Percentiles rank a stretch among this genome's conserved stretches.
Conservation (phyloP, 2,888 invertebrate genomes). For the Hydriomena furcata region DNA sequence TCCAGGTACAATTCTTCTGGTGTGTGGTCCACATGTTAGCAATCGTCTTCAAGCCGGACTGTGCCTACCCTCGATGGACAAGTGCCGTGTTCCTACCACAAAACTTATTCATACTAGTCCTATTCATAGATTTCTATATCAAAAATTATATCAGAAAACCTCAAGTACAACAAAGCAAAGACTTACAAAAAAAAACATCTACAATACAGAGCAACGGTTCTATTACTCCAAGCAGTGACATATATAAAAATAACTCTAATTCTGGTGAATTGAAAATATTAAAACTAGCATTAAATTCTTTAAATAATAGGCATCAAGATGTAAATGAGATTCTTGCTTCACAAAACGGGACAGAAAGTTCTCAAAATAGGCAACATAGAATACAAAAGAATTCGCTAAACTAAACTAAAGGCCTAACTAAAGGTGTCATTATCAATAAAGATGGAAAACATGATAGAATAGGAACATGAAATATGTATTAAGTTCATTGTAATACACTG, state of each 20-base stretch:
- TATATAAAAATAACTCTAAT: background rate
- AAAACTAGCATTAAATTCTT: background rate
- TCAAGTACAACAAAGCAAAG: conserved; percentile 19
- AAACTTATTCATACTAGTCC: conserved; percentile 85
- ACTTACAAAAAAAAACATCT: conserved; percentile 3
- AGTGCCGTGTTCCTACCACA: conserved; percentile 84
- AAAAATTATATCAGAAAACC: conserved; percentile 82
- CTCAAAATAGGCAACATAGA: background rate
- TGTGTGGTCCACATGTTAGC: conserved; percentile 80
- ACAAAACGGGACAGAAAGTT: background rate
- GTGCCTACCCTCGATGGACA: conserved; percentile 83
- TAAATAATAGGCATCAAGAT: no score
- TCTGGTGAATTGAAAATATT: no score
- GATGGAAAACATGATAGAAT: conserved; percentile 16
- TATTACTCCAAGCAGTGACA: background rate
- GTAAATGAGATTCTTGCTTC: no score
- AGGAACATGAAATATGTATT: conserved; percentile 29
- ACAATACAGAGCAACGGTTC: conserved; percentile 1
- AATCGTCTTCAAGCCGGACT: conserved; percentile 76
- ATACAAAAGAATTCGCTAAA: background rate
- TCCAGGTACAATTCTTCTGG: conserved; percentile 85
- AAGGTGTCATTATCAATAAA: background rate
- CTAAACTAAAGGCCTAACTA: background rate
- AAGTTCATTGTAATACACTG: conserved; percentile 28
- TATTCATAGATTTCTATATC: conserved; percentile 87